Conservation (phyloP, 2,888 invertebrate species). For the Synanthedon formicaeformis region DNA sequence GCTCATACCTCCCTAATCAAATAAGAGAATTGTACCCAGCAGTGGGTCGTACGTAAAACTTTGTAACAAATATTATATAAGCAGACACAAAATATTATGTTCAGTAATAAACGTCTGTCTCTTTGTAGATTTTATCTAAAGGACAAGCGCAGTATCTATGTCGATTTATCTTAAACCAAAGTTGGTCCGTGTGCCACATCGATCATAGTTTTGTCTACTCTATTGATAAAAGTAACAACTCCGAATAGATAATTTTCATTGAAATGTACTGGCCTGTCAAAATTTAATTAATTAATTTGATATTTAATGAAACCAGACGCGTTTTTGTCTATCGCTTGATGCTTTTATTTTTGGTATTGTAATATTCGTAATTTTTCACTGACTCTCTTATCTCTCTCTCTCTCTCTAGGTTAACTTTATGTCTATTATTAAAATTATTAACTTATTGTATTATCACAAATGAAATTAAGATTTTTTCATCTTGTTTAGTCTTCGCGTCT, state of each 20-base stretch:
- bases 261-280: conserved; percentile 6
- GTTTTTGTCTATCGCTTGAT: neutral
- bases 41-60: no score
- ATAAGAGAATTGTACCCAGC: no score
- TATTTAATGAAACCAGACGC: neutral
- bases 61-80: no score
- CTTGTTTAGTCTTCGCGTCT: no score
- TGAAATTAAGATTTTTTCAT: no score
- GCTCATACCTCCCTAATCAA: no score
- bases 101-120: conserved; percentile 38
- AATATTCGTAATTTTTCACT: no score
- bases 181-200: conserved; percentile 37
- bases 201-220: conserved; percentile 59
- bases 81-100: conserved; percentile 21
- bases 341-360: neutral
- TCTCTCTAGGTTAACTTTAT: no score
- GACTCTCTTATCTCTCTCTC: no score
- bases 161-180: conserved; percentile 44
- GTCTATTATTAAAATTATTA: no score
- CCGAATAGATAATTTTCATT: conserved; percentile 22
- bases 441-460: no score
- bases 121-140: conserved; percentile 36
- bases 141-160: conserved; percentile 38
- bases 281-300: conserved; percentile 15
- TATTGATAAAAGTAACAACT: conserved; percentile 13